Evolutionary conservation across 2,888 invertebrate genomes (phyloP), one percentile per base, ranked within the genome.

Genomic region (Eupeodes latifasciatus): DNA sequence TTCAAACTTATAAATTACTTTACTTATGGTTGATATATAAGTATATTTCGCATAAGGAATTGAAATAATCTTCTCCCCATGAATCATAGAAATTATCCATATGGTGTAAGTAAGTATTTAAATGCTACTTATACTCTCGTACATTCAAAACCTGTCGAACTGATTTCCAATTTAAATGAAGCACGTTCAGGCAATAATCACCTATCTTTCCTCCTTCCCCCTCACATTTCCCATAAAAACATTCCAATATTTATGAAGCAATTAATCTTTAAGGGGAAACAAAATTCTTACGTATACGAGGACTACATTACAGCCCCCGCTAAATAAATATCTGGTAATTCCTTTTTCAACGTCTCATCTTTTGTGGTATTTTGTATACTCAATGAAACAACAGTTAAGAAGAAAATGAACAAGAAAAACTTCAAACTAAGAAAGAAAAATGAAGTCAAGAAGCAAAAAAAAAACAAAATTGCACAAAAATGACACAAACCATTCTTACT

Each of bases 401-500:
- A 51, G n/a, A 27, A 67, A 67, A 34, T 27, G 27, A 67, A 51
- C 9, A 59, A 12, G 64, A 19, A 16, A 27, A 40, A 16, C 27
- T 11, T 7, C 2, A 9, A 16, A 62, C 12, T 7, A 47, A 47
- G 11, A 7, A 67, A 51, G 34, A 67, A 49, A 66, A 66, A 66
- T 66, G 1, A 49, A 49, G 49, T 0, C 5, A 67, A 51, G 11
- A 19, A 27, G 27, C 5, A 57, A 27, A 27, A n/a, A 53, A 44
- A 27, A 27, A 66, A 64, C 0, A 81, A 66, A 67, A 62, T 49
- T 16, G 62, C 82, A 64, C 69, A 75, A 78, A 66, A 76, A 87
- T 84, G 80, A 84, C 84, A 77, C 57, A 87, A 51, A 77, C 76
- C 87, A 83, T 87, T 81, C 81, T 81, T 79, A 36, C 9, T 40